A percentile compares a stretch with the other conserved stretches of the same genome.
Evolutionary conservation across 1,140 invertebrate species (phyloP).

Genomic region (Leucophenga varia): DNA sequence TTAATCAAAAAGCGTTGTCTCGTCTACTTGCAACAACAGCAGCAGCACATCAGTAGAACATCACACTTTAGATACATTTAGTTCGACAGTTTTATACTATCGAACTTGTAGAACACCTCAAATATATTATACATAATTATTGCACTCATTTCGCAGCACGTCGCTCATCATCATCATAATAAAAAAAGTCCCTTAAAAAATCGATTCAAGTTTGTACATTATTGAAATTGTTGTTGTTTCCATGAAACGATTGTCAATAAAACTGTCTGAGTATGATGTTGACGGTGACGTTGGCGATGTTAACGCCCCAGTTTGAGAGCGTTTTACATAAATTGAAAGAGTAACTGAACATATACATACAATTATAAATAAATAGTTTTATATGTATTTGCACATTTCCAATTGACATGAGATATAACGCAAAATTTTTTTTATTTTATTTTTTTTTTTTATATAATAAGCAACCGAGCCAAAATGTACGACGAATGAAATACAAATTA

Average conservation of each 20-base stretch:
- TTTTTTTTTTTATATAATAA: constrained; percentile 2
- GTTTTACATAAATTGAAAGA: not conserved
- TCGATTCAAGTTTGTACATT: constrained; percentile 19
- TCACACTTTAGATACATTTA: constrained; percentile 4
- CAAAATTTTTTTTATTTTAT: not conserved
- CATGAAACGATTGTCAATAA: too few species aligned
- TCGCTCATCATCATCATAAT: constrained; percentile 4
- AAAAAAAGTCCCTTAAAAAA: constrained; percentile 6
- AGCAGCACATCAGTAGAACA: constrained; percentile 20
- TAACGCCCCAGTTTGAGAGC: not conserved
- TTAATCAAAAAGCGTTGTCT: constrained; percentile 34
- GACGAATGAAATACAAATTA: too few species aligned
- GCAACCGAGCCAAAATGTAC: too few species aligned
- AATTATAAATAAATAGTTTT: not conserved
- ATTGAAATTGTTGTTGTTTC: not conserved
- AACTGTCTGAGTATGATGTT: not conserved
- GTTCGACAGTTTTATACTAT: too few species aligned
- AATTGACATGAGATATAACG: not conserved
- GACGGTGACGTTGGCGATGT: too few species aligned
- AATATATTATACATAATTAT: too few species aligned
- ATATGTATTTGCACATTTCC: constrained; percentile 10
- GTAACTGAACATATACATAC: not conserved
- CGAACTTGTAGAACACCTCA: too few species aligned
- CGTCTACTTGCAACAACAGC: constrained; percentile 28
- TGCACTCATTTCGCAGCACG: not conserved